Conservation (phyloP, 1,140 invertebrate genomes). For the Listronotus oregonensis region DNA sequence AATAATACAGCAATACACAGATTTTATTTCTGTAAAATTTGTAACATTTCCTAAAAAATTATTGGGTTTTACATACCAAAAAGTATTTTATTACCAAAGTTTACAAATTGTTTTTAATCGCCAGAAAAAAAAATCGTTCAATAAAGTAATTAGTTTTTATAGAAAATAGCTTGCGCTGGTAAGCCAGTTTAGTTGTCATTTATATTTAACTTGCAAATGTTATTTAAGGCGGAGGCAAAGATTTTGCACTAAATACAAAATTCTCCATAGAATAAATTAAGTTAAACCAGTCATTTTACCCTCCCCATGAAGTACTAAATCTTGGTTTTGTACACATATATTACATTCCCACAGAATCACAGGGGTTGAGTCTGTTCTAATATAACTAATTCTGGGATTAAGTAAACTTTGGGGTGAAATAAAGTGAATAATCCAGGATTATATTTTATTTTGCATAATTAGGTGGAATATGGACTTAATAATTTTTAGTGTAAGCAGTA, state of each 20-base stretch:
- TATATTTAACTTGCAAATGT: neutral
- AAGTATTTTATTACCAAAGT: no score
- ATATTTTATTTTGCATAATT: conserved; percentile 12
- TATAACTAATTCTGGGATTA: conserved; percentile 15
- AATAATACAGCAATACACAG: no score
- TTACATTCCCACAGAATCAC: conserved; percentile 10
- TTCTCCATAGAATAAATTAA: conserved; percentile 11
- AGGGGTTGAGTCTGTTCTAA: conserved; percentile 7
- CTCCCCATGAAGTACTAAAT: neutral
- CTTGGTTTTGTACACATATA: conserved; percentile 15
- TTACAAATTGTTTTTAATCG: no score
- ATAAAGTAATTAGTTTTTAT: no score
- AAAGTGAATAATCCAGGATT: neutral
- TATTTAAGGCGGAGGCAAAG: neutral
- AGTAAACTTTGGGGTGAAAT: conserved; percentile 5
- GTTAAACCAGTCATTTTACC: neutral
- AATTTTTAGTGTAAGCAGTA: no score
- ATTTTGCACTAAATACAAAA: neutral
- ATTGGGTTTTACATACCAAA: no score
- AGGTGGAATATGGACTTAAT: neutral
- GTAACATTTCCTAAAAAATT: no score
- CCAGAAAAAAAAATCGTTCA: no score
- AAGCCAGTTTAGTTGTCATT: neutral
- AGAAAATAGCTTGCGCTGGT: no score
- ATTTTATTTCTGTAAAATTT: no score